Percentiles rank a stretch among this genome's conserved stretches.
These are phyloP conservation scores for Enteromius paludinosus DNA, from an alignment of 2,797 vertebrate genomes.

Conservation along the genomic window DNA sequence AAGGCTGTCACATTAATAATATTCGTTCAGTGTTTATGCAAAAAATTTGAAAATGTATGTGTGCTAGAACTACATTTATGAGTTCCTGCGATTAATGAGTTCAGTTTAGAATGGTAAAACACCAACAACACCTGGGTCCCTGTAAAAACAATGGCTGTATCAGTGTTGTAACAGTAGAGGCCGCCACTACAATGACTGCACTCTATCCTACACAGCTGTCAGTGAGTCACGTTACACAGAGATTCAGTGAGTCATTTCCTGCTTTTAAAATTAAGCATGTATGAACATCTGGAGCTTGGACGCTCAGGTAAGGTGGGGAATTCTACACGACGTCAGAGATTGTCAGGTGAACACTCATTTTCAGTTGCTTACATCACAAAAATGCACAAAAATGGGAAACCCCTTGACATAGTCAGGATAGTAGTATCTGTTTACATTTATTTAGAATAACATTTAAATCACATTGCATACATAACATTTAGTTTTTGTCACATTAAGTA, in stretches of 20 bases:
- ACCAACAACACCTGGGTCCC: too few species aligned
- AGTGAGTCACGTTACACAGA: neutral
- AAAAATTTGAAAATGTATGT: neutral
- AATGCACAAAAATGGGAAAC: neutral
- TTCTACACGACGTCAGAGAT: neutral
- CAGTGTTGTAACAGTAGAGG: constrained; percentile 10
- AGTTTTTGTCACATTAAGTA: neutral
- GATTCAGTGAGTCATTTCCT: constrained; percentile 13
- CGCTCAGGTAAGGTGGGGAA: neutral
- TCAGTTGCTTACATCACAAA: neutral
- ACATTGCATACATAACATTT: neutral
- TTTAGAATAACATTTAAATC: neutral
- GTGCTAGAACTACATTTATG: neutral
- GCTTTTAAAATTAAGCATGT: neutral
- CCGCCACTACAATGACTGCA: neutral
- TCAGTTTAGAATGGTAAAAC: neutral
- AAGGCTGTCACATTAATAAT: neutral
- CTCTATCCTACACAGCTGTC: neutral
- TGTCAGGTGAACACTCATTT: neutral
- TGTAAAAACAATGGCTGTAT: constrained; percentile 12
- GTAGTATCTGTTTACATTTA: neutral
- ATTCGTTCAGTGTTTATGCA: neutral
- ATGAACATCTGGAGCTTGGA: neutral
- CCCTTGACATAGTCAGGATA: neutral
- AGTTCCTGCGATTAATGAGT: neutral